Conservation (phyloP, 2,113 vertebrate genomes). For the Peromyscus polionotus region DNA sequence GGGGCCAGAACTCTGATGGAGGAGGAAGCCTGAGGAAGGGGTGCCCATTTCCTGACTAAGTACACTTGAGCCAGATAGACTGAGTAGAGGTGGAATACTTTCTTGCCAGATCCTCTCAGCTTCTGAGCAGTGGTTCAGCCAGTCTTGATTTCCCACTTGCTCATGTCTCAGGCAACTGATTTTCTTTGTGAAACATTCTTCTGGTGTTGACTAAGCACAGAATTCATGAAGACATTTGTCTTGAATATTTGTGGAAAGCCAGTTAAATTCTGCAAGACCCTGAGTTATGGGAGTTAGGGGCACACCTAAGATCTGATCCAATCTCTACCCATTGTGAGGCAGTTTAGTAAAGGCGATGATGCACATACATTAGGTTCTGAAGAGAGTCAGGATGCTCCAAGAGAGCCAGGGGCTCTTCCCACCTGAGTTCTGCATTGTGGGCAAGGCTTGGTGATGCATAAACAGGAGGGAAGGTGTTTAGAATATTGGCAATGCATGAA, state of each 20-base stretch:
- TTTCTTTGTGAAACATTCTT: constrained; percentile 2
- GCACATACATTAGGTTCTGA: background rate
- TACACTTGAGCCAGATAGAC: background rate
- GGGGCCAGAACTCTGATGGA: background rate
- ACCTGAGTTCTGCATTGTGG: background rate
- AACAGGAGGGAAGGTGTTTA: background rate
- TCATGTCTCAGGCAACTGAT: background rate
- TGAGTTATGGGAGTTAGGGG: background rate
- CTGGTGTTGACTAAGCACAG: background rate
- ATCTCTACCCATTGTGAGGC: background rate
- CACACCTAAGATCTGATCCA: background rate
- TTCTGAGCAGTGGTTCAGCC: background rate
- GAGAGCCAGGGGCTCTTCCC: background rate
- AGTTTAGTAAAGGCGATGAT: background rate
- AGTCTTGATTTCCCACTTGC: background rate
- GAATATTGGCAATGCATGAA: background rate
- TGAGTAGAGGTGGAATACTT: background rate
- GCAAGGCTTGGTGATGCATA: background rate
- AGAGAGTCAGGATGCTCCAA: background rate
- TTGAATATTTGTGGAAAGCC: background rate
- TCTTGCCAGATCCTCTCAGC: background rate
- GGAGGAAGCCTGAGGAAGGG: background rate
- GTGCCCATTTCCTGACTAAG: background rate
- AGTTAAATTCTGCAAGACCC: background rate
- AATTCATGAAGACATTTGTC: background rate